Base-by-base conservation (phyloP, 1,140 invertebrate species). In the Trichomalopsis sarcophagae region DNA sequence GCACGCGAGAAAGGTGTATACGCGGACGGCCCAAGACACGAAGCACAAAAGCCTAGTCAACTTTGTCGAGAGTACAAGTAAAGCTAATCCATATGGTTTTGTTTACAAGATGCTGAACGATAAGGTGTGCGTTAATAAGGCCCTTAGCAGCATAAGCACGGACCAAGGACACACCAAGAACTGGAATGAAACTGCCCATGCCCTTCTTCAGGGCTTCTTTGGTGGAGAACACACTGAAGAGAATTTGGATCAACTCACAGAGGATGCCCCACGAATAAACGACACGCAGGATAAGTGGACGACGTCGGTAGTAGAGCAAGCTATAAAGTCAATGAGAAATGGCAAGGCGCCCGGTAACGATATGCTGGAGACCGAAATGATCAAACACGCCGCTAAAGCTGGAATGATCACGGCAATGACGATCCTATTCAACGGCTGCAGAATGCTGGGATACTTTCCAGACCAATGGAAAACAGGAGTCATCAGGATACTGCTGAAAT, bases 401-500 rank as follows among this genome's bases (percentile, higher is more conserved):
- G 40, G 40, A 3, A 40, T 40, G 40, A 40, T 55, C n/a, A n/a
- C n/a, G n/a, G n/a, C n/a, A n/a, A n/a, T 74, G 84, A 74, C 44
- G 50, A 84, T 17, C 62, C 76, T 82, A 74, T 87, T 73, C 75
- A 89, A 88, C 68, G 14, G 23, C 0, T 88, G 87, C n/a, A 33
- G 87, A 9, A 13, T 2, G 0, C 0, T 11, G 3, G 88, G 82
- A 17, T 47, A 47, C 2, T 89, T 89, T 30, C 88, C 89, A 1
- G 6, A 6, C 6, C 1, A n/a, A n/a, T 89, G 87, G 89, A 90
- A 89, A 47, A 21, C 23, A 23, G 88, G 86, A 0, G 27, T 55
- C 0, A 76, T 90, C 2, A 74, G 71, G 9, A 68, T 82, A 0
- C 81, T 89, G 21, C 79, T 88, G n/a, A 90, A 89, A 84, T 77